Conservation (phyloP, 2,888 invertebrate species). For the Philhelius pedissequus region DNA sequence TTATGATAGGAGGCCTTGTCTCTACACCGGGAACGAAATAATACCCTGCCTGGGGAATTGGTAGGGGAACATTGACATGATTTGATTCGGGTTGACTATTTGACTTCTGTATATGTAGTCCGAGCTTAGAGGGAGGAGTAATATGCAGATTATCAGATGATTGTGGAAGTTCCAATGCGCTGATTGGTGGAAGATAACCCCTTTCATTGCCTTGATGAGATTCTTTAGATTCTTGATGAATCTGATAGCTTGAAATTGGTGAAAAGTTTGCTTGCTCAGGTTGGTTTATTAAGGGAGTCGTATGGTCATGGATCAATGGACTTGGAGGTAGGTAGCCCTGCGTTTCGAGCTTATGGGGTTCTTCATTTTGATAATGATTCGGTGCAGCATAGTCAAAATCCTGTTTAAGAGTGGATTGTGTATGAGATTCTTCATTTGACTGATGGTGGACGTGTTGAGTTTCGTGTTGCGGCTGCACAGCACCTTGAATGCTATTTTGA, state of each 20-base stretch:
- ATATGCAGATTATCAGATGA: neutral
- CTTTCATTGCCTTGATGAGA: neutral
- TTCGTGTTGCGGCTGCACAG: neutral
- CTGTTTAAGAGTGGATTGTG: neutral
- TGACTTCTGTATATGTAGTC: neutral
- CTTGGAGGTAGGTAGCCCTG: neutral
- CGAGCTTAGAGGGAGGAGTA: slow-evolving; percentile 14
- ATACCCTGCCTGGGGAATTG: slow-evolving; percentile 53
- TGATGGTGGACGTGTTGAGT: neutral
- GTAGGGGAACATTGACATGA: slow-evolving; percentile 39
- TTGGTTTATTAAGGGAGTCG: neutral
- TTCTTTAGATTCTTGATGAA: neutral
- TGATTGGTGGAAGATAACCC: neutral
- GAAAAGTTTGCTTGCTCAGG: neutral
- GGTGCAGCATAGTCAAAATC: neutral
- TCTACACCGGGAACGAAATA: slow-evolving; percentile 41
- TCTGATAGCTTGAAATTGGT: neutral
- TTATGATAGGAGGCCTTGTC: neutral
- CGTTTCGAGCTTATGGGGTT: neutral
- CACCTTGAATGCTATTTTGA: neutral
- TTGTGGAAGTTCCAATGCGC: neutral
- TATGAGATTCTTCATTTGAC: neutral
- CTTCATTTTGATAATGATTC: neutral
- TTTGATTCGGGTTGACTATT: neutral
- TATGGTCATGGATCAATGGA: neutral